Percentiles rank a stretch among this genome's conserved stretches.
Conservation (phyloP, 2,888 invertebrate species). For the Cylindroiulus punctatus region DNA sequence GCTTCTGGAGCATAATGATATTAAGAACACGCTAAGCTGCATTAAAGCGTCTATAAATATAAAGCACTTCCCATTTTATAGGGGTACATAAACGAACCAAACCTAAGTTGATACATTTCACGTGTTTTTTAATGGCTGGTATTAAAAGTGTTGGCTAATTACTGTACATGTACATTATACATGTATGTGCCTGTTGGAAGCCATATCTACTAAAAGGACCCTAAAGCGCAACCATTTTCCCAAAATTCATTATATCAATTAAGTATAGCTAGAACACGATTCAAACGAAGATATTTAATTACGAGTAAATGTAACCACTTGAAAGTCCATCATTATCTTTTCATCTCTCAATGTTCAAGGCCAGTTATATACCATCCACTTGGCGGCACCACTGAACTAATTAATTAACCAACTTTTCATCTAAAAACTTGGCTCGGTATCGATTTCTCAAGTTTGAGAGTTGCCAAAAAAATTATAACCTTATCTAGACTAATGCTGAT, state of each 20-base stretch:
- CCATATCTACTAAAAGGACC: slow-evolving; percentile 6
- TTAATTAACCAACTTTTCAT: neutral
- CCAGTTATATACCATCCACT: neutral
- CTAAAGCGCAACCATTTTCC: neutral
- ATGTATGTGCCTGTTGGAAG: slow-evolving; percentile 34
- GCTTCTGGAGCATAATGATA: slow-evolving; percentile 42
- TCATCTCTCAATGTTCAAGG: slow-evolving; percentile 15
- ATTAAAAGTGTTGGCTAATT: slow-evolving; percentile 8
- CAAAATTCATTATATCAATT: slow-evolving; percentile 22
- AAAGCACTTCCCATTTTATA: slow-evolving; percentile 35
- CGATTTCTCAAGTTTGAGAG: neutral
- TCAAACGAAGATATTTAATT: slow-evolving; percentile 13
- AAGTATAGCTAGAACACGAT: neutral
- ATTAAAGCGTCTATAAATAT: slow-evolving; percentile 43
- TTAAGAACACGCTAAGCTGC: slow-evolving; percentile 34
- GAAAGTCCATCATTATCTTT: neutral
- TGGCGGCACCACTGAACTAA: slow-evolving; percentile 3
- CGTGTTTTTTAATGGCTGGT: slow-evolving; percentile 18
- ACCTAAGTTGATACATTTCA: slow-evolving; percentile 25
- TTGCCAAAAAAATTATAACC: neutral
- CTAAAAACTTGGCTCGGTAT: neutral
- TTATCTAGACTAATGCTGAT: slow-evolving; percentile 19
- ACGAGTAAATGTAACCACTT: neutral
- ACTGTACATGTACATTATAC: too few relatives aligned
- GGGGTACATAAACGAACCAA: slow-evolving; percentile 26